Conservation (phyloP, 2,113 vertebrate species). For the Capreolus pygargus region DNA sequence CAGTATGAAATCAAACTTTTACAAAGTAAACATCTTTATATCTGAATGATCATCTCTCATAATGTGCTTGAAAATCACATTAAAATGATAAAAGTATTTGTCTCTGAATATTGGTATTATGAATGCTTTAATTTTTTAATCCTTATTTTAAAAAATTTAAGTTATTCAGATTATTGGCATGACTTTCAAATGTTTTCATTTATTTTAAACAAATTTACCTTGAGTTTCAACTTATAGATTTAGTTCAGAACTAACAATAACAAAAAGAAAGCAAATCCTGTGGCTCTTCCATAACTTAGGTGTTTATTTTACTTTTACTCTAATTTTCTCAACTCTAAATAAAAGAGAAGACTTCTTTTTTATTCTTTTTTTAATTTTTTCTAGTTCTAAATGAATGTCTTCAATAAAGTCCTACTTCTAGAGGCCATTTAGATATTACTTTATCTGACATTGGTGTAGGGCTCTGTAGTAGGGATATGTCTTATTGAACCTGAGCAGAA, state of each 20-base stretch:
- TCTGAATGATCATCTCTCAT: background rate
- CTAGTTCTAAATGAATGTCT: background rate
- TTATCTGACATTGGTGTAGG: background rate
- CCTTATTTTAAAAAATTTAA: background rate
- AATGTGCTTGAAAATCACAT: background rate
- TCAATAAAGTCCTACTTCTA: background rate
- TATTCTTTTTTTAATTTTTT: too few species aligned
- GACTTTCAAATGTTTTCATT: slow-evolving; percentile 1
- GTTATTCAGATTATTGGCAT: background rate
- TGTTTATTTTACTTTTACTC: background rate
- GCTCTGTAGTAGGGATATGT: background rate
- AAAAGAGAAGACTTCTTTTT: background rate
- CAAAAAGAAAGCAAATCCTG: background rate
- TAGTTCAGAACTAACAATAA: background rate
- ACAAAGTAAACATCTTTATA: background rate
- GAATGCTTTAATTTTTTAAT: background rate
- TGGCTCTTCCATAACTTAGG: background rate
- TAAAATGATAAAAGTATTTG: background rate
- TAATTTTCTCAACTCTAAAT: background rate
- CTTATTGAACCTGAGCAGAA: background rate
- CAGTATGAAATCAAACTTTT: background rate
- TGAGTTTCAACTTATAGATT: background rate
- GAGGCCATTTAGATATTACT: background rate
- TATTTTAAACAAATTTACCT: background rate
- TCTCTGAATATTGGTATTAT: background rate